Percentiles rank a stretch among this genome's conserved stretches.
Evolutionary conservation across 2,888 invertebrate species (phyloP).

Genomic region (Philonicus albiceps): DNA sequence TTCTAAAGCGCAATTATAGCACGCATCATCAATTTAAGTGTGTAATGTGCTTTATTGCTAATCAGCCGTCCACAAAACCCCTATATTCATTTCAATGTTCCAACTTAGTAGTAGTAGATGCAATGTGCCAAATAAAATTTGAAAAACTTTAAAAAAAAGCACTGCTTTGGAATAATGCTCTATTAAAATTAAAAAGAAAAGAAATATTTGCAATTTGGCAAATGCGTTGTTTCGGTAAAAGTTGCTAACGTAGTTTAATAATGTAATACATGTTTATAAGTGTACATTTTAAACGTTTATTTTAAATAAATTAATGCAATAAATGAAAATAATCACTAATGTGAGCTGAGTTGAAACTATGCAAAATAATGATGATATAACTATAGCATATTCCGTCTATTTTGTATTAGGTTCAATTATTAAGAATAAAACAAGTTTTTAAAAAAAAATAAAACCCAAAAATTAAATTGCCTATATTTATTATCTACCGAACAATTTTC

Average conservation of each 20-base stretch:
- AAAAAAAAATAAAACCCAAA: no score
- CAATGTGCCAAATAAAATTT: not conserved
- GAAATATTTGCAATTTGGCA: not conserved
- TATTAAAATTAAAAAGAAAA: not conserved
- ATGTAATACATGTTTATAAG: not conserved
- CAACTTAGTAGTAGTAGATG: not conserved
- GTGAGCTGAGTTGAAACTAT: not conserved
- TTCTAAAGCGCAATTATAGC: not conserved
- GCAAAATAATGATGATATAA: not conserved
- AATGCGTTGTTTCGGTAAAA: not conserved
- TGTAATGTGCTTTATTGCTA: not conserved
- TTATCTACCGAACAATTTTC: no score
- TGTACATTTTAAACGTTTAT: not conserved
- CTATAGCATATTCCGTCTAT: not conserved
- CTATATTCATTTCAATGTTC: not conserved
- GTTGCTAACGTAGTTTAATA: not conserved
- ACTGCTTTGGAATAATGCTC: not conserved
- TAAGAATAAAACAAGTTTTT: not conserved
- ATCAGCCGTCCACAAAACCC: not conserved
- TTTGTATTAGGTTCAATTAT: not conserved
- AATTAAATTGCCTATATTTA: no score
- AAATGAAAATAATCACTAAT: not conserved
- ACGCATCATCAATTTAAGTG: not conserved
- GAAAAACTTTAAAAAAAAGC: not conserved
- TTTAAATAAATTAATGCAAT: not conserved